Conservation (phyloP, 2,888 invertebrate genomes). For the Cecidostiba fungosa region DNA sequence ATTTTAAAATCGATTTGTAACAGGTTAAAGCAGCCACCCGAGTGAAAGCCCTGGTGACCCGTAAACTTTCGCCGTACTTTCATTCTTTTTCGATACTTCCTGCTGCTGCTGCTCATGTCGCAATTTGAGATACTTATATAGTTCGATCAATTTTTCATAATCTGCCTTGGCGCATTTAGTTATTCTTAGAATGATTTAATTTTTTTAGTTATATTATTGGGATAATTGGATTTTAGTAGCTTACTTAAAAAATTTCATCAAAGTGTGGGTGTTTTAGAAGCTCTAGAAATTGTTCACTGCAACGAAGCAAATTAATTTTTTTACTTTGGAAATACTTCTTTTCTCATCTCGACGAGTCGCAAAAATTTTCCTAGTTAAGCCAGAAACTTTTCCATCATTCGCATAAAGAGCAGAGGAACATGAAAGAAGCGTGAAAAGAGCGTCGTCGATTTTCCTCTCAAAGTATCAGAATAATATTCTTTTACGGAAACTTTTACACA, state of each 20-base stretch:
- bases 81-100: neutral
- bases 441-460: neutral
- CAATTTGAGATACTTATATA: conserved; percentile 40
- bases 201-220: neutral
- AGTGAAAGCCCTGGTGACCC: conserved; percentile 3
- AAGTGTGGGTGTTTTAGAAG: too few relatives aligned
- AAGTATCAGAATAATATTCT: neutral
- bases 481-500: neutral
- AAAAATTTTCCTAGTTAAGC: neutral
- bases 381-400: neutral
- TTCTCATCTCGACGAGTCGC: neutral
- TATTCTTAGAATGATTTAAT: neutral
- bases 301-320: too few relatives aligned
- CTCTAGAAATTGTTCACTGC: too few relatives aligned
- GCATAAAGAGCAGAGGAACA: neutral
- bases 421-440: neutral
- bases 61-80: conserved; percentile 14
- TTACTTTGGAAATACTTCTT: neutral
- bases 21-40: conserved; percentile 4
- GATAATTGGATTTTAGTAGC: neutral
- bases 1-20: conserved; percentile 44
- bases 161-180: neutral
- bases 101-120: neutral
- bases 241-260: too few relatives aligned
- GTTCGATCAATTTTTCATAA: conserved; percentile 49